A percentile compares a stretch with the other conserved stretches of the same genome.
Conservation (phyloP, 2,797 vertebrate genomes). For the Acrossocheilus fasciatus region DNA sequence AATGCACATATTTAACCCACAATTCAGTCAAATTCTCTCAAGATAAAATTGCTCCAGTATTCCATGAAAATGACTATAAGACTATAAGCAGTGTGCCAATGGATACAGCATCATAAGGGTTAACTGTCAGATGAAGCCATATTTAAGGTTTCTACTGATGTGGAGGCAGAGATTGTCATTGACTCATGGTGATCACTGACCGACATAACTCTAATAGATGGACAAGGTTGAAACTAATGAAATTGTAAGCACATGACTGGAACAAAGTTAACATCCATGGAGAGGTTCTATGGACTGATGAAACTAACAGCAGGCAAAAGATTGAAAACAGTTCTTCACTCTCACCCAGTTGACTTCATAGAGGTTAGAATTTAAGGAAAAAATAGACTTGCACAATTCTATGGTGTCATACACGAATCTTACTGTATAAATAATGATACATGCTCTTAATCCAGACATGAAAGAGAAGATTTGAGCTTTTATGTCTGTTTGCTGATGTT, state of each 20-base stretch:
- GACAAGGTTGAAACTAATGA: background rate
- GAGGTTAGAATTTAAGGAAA: background rate
- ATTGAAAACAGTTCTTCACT: background rate
- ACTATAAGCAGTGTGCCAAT: background rate
- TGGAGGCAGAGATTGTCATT: background rate
- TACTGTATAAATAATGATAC: background rate
- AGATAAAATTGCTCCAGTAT: conserved; percentile 1
- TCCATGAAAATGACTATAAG: background rate
- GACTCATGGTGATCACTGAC: background rate
- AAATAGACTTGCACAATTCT: background rate
- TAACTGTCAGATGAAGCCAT: background rate
- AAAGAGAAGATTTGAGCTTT: background rate
- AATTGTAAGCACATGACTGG: background rate
- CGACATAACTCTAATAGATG: background rate
- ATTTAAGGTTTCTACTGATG: background rate
- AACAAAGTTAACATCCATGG: background rate
- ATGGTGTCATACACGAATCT: background rate
- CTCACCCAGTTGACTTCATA: background rate
- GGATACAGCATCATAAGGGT: background rate
- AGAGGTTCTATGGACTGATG: background rate
- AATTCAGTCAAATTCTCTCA: background rate
- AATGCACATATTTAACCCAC: background rate
- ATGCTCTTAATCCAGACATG: background rate
- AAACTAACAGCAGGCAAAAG: background rate
- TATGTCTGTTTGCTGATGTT: background rate